These are phyloP conservation scores for Apus apus DNA, from an alignment of 2,113 vertebrate species.

Conservation along the genomic window DNA sequence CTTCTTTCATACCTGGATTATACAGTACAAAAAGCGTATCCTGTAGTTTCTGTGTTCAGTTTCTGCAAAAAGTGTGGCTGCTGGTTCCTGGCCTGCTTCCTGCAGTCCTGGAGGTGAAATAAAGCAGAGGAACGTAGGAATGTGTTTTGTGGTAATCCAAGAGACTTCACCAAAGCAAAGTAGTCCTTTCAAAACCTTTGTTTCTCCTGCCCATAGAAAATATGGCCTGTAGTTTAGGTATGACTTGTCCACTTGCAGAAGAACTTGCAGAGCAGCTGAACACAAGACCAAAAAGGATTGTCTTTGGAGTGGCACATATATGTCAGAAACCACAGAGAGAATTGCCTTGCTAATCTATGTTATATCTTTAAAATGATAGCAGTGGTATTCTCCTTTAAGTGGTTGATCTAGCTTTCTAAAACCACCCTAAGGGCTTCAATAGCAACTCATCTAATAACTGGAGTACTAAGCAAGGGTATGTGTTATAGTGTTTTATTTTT, in stretches of 20 bases:
- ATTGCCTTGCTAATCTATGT: background rate
- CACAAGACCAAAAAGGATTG: background rate
- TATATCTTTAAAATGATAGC: background rate
- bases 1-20: slow-evolving; percentile 26
- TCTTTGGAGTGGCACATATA: rapidly evolving
- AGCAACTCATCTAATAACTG: background rate
- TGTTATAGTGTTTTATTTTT: background rate
- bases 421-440: background rate
- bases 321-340: background rate
- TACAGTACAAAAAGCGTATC: background rate
- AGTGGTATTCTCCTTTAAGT: background rate
- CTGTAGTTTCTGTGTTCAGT: background rate
- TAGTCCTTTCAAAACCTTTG: slow-evolving; percentile 47
- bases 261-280: background rate
- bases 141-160: background rate
- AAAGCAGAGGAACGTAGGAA: slow-evolving; percentile 57
- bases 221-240: slow-evolving; percentile 25
- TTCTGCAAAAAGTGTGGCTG: background rate
- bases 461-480: background rate
- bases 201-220: slow-evolving; percentile 24
- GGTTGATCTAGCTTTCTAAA: background rate
- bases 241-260: background rate
- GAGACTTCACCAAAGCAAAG: slow-evolving; percentile 29
- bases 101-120: slow-evolving; percentile 13
- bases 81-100: background rate